phyloP scores from a whole-genome alignment of 1,140 invertebrate genomes.

The Brachionus rotundiformis region DNA sequence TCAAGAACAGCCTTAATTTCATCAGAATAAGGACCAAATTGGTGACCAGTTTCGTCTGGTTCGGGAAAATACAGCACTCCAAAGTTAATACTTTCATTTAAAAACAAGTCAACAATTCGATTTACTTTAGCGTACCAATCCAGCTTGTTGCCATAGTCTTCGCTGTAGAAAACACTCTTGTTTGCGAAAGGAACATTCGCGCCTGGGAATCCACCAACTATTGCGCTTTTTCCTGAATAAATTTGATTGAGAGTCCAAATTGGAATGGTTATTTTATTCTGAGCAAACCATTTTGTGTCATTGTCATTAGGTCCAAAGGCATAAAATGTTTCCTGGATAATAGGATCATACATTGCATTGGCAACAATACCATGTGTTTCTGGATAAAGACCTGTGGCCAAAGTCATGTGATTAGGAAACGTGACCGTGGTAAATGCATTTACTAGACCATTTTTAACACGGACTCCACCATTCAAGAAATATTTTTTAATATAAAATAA shows the following conservation, averaged over 20 bases:
- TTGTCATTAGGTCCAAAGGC: conserved; percentile 57
- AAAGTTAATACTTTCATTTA: conserved; percentile 67
- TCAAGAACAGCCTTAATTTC: conserved; percentile 57
- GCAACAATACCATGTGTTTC: conserved; percentile 75
- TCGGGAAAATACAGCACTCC: conserved; percentile 75
- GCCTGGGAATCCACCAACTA: conserved; percentile 47
- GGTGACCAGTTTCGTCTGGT: conserved; percentile 69
- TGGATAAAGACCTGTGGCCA: conserved; percentile 74
- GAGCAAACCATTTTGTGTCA: conserved; percentile 56
- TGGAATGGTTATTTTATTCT: conserved; percentile 57
- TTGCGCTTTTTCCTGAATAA: conserved; percentile 53
- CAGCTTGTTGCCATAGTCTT: conserved; percentile 61
- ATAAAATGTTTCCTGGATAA: conserved; percentile 62
- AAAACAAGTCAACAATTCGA: conserved; percentile 71
- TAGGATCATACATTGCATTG: conserved; percentile 70
- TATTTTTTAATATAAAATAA: conserved; percentile 59
- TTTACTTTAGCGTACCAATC: conserved; percentile 69
- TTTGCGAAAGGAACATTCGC: conserved; percentile 52
- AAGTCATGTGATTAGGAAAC: conserved; percentile 77
- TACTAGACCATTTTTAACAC: conserved; percentile 54
- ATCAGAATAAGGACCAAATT: conserved; percentile 59
- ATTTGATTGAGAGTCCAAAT: conserved; percentile 61
- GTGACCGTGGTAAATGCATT: conserved; percentile 75
- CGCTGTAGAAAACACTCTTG: conserved; percentile 36
- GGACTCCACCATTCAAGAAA: conserved; percentile 57